These are phyloP conservation scores for Halcyon smyrnensis DNA, from an alignment of 2,797 vertebrate species.

Conservation along the genomic window DNA sequence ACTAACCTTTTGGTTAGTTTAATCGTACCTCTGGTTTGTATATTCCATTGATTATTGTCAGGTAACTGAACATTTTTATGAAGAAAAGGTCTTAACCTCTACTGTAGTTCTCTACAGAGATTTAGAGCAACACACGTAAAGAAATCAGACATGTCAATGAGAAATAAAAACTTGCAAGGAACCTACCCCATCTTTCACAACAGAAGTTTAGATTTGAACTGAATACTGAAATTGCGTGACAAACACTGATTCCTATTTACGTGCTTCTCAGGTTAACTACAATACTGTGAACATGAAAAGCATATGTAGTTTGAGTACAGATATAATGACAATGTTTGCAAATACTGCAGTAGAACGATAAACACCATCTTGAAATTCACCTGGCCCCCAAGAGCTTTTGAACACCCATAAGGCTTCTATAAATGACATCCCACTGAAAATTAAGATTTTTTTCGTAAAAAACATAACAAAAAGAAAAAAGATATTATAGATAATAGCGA, in stretches of 20 bases:
- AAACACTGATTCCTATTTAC: not conserved
- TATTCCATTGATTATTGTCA: constrained; percentile 17
- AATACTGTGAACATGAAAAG: not conserved
- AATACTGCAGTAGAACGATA: not conserved
- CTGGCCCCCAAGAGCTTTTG: not conserved
- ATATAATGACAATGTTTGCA: not conserved
- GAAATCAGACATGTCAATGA: not conserved
- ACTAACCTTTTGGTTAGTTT: constrained; percentile 45
- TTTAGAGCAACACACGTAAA: not conserved
- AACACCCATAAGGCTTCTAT: not conserved
- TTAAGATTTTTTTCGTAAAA: not conserved
- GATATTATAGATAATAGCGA: not conserved
- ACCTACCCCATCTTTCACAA: not conserved
- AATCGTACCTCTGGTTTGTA: not conserved
- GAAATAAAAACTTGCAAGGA: not conserved
- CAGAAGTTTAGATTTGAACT: not conserved
- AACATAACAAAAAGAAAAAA: not conserved
- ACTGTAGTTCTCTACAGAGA: not conserved
- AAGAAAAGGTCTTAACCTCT: constrained; percentile 35
- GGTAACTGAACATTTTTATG: not conserved
- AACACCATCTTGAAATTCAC: not conserved
- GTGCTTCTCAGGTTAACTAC: not conserved
- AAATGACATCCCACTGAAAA: not conserved
- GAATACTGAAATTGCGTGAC: not conserved
- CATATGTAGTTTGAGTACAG: not conserved